A percentile compares a stretch with the other conserved stretches of the same genome.
These are phyloP conservation scores for Pterobdella sp. DNA, from an alignment of 2,888 invertebrate species.

Conservation along the genomic window DNA sequence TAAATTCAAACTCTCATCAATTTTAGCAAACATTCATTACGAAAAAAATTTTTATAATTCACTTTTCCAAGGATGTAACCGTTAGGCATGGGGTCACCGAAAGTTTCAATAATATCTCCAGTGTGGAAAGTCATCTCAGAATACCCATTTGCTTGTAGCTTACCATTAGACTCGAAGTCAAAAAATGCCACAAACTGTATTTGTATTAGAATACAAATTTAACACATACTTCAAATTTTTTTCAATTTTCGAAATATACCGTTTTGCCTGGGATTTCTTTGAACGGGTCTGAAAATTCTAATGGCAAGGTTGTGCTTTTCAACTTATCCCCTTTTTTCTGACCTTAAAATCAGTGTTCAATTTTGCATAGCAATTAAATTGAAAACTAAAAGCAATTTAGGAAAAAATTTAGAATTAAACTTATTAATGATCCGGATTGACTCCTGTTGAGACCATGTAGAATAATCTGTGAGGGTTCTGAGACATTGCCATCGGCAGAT, in stretches of 20 bases:
- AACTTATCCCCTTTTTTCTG: neutral
- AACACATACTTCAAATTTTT: neutral
- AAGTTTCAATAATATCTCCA: constrained; percentile 46
- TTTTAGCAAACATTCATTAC: too few relatives aligned
- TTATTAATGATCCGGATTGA: neutral
- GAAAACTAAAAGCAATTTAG: neutral
- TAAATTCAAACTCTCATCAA: neutral
- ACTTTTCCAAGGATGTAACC: constrained; percentile 41
- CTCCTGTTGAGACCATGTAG: neutral
- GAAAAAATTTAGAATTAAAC: neutral
- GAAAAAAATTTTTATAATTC: too few relatives aligned
- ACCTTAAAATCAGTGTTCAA: neutral
- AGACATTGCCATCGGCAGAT: neutral
- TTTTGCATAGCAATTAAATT: neutral
- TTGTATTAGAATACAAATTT: too few relatives aligned
- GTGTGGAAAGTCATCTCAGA: constrained; percentile 45
- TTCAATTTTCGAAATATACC: neutral
- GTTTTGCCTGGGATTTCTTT: too few relatives aligned
- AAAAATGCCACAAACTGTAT: constrained; percentile 23
- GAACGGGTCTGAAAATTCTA: too few relatives aligned
- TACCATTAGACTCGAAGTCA: constrained; percentile 6
- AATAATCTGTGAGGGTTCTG: neutral
- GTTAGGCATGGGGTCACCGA: constrained; percentile 45
- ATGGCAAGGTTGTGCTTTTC: too few relatives aligned
- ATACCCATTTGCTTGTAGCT: constrained; percentile 13